These are phyloP conservation scores for Micoletzkya japonica DNA, from an alignment of 2,888 invertebrate species.

Conservation along the genomic window DNA sequence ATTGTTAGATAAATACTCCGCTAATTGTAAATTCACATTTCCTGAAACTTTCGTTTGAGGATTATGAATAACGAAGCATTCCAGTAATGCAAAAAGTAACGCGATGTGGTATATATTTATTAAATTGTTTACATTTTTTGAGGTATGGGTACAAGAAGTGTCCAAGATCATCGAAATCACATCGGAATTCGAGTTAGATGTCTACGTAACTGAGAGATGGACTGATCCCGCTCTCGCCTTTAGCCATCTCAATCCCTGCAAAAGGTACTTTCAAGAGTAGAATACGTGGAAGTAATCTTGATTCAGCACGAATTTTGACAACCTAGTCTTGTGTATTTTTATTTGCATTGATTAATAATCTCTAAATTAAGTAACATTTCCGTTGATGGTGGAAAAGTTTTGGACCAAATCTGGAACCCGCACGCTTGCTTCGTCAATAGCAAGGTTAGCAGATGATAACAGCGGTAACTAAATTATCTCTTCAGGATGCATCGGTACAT, in stretches of 20 bases:
- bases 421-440: slow-evolving; percentile 62
- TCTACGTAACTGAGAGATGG: slow-evolving; percentile 64
- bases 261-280: slow-evolving; percentile 41
- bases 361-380: slow-evolving; percentile 57
- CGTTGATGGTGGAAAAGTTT: slow-evolving; percentile 59
- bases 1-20: slow-evolving; percentile 24
- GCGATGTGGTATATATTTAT: background rate
- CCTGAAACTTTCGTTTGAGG: background rate
- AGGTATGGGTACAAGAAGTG: slow-evolving; percentile 65
- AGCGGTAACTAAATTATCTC: background rate
- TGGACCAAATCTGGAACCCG: slow-evolving; percentile 61
- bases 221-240: slow-evolving; percentile 59
- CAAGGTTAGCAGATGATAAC: slow-evolving; percentile 36
- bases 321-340: background rate
- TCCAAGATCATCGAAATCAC: slow-evolving; percentile 64
- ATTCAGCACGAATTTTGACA: too few species aligned
- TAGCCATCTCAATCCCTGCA: slow-evolving; percentile 61
- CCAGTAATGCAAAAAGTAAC: background rate
- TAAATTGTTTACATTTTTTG: slow-evolving; percentile 30
- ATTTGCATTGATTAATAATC: background rate
- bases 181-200: slow-evolving; percentile 63
- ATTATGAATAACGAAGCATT: background rate
- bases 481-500: slow-evolving; percentile 53
- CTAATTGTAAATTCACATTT: background rate
- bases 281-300: too few species aligned